Base-by-base conservation (phyloP, 2,888 invertebrate species). In the Neria commutata region DNA sequence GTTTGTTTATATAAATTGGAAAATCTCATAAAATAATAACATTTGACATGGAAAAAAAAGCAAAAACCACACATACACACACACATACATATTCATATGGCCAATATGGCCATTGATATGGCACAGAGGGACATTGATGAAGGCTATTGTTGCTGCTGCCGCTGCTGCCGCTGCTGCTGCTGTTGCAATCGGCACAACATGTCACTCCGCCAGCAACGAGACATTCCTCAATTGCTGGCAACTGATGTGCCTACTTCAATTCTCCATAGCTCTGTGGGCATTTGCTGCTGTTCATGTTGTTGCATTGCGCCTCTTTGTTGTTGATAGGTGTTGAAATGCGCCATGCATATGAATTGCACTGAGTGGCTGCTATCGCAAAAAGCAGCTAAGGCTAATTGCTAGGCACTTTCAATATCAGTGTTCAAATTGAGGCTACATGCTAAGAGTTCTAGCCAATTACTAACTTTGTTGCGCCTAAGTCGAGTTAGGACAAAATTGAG, bases 1-100 rank as follows among this genome's bases (percentile, higher is more conserved):
- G 79, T 80, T 81, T 81, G 80, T 80, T 75, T 75, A 71, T 72
- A 72, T 79, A 79, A 81, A 79, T 81, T 79, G 78, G 73, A 80
- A 80, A 80, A 78, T 76, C 48, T 47, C 52, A 63, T 56, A 59
- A 58, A 63, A 65, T 65, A 66, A 63, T 62, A 55, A 64, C 45
- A 26, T 34, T 33, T 16, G 16, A 40, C 24, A 25, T n/a, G n/a
- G n/a, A 17, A 26, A 61, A 21, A 47, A 48, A 29, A 24, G 24
- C 21, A 52, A 45, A n/a, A 53, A 16, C 33, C 8, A 49, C 24
- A 25, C 25, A 29, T 21, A 53, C 16, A 14, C 6, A n/a, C n/a
- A 45, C 33, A 19, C 33, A 42, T 4, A 45, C 50, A 55, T 34
- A 51, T 2, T 10, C 33, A 21, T 52, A 42, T 19, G 6, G 37